Conservation (phyloP, 2,113 vertebrate genomes). For the Buteo buteo region DNA sequence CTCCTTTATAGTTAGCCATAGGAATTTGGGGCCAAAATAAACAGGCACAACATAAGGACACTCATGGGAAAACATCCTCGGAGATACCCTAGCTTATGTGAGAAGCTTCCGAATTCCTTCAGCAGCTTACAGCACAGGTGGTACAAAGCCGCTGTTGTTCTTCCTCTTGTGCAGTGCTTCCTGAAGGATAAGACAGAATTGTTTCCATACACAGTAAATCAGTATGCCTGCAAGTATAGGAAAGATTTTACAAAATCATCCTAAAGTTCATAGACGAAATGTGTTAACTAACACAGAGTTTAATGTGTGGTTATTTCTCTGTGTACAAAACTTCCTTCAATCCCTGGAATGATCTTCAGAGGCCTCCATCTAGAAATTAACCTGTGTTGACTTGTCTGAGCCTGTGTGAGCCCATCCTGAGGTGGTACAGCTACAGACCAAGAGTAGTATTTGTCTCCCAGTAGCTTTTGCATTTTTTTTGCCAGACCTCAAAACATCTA, state of each 20-base stretch:
- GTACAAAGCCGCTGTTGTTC: not conserved
- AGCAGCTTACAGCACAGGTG: not conserved
- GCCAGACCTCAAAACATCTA: not conserved
- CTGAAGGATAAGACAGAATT: not conserved
- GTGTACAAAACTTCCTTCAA: not conserved
- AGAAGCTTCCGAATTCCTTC: not conserved
- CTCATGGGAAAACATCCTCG: not conserved
- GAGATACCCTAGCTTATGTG: not conserved
- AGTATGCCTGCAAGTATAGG: not conserved
- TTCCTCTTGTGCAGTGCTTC: not conserved
- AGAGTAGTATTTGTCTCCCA: not conserved
- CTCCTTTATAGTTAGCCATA: not conserved
- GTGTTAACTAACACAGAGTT: not conserved
- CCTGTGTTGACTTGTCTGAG: not conserved
- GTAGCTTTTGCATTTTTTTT: not conserved
- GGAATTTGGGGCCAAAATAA: not conserved
- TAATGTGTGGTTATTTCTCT: not conserved
- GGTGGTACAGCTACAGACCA: not conserved
- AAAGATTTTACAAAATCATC: not conserved
- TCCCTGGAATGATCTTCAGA: not conserved
- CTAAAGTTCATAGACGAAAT: not conserved
- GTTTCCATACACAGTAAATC: not conserved
- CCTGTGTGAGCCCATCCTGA: not conserved
- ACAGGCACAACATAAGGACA: fast-evolving
- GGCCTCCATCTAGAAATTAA: not conserved